Conservation (phyloP, 2,888 invertebrate species). For the Macaria notata region DNA sequence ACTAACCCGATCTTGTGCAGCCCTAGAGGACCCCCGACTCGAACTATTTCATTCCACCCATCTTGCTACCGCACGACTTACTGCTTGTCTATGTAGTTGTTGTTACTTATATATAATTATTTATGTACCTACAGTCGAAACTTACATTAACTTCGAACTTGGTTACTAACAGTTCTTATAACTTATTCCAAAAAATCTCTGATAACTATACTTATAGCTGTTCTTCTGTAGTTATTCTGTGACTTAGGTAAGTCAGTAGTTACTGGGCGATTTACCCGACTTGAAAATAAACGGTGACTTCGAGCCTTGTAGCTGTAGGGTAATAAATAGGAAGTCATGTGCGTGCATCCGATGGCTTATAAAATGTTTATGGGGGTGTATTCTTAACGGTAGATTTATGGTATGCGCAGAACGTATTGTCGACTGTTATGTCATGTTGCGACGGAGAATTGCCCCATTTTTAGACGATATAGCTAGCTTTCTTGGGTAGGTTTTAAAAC, state of each 20-base stretch:
- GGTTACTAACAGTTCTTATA: no score
- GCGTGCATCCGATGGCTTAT: constrained; percentile 42
- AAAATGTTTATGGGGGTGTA: constrained; percentile 55
- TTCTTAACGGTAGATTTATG: constrained; percentile 24
- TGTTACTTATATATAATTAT: neutral
- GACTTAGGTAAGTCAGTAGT: no score
- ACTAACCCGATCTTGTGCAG: no score
- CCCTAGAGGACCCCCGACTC: no score
- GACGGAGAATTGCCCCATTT: neutral
- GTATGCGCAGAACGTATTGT: constrained; percentile 17
- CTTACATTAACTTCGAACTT: no score
- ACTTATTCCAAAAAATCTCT: no score
- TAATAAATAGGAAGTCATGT: constrained; percentile 46
- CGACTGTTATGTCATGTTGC: constrained; percentile 15
- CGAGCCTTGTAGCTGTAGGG: neutral
- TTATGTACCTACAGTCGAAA: neutral
- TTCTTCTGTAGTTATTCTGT: neutral
- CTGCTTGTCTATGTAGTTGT: neutral
- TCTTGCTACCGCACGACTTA: neutral
- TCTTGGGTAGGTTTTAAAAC: no score
- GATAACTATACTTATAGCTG: no score
- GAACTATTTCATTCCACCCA: no score
- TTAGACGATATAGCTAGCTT: neutral
- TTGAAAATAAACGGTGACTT: no score
- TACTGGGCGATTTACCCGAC: no score